Evolutionary conservation across 2,113 vertebrate genomes (phyloP), one percentile per base, ranked within the genome.

Genomic region (Gopherus flavomarginatus): DNA sequence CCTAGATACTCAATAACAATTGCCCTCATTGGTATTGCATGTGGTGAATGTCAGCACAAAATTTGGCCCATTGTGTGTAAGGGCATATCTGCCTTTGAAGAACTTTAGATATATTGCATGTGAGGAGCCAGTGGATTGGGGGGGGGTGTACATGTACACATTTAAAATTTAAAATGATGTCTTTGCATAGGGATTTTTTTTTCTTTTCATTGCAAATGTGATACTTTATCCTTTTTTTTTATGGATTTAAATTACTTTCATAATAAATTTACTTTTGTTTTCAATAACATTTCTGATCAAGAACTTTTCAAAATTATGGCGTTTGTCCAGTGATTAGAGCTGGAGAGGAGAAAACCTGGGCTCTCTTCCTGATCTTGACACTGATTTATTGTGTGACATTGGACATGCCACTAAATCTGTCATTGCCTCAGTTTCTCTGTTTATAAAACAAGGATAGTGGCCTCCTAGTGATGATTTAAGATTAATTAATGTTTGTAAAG

Each of bases 401-500:
- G 75, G 22, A 17, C 6, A 4, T 26, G 44, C 11, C 42, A 78
- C 75, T 92, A 95, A 90, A 47, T 85, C 83, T 52, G 1, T 90
- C 14, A 65, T 8, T 79, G 57, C 50, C 83, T 81, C 91, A 54
- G 77, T 78, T 87, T 54, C 87, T 8, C 53, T 13, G 62, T 5
- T 26, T 72, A 1, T 10, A 93, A 94, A 85, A 93, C 1, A 42
- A 84, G 72, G 21, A 90, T 75, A 88, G 12, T 3, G 81, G 81
- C 16, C 88, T 93, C 57, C 47, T 79, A 86, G 14, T 14, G 4
- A 11, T 79, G 31, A 24, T 85, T 26, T 2, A 3, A 90, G 16
- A 84, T 89, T 81, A 94, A 88, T 72, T 90, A 90, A 93, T 44
- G 47, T 94, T 90, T 78, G 89, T 13, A 8, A 93, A 94, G 81